Percentiles rank a stretch among this genome's conserved stretches.
phyloP scores from a whole-genome alignment of 1,140 invertebrate species.

The Papilio xuthus region DNA sequence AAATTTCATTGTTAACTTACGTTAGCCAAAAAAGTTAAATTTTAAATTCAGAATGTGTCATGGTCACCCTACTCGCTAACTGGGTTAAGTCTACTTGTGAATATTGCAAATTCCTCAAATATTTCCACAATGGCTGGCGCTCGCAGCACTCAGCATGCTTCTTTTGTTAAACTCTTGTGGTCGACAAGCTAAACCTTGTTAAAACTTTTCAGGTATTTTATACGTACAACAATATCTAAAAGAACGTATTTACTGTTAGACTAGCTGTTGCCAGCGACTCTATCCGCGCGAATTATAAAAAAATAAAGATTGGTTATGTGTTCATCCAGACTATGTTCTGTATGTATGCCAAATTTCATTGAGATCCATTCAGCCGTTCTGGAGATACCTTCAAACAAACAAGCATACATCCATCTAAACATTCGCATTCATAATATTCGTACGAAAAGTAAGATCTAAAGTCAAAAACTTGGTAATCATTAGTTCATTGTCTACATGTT shows the following conservation, averaged over 20 bases:
- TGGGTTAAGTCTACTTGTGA: slow-evolving; percentile 36
- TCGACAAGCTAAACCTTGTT: slow-evolving; percentile 5
- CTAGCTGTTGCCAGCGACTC: too few species aligned
- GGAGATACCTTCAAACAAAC: too few species aligned
- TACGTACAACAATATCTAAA: slow-evolving; percentile 8
- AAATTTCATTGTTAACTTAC: neutral
- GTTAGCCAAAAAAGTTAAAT: neutral
- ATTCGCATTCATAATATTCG: too few species aligned
- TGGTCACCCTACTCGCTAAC: slow-evolving; percentile 21
- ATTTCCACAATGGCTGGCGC: slow-evolving; percentile 28
- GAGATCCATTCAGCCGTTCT: too few species aligned
- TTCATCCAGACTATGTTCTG: too few species aligned
- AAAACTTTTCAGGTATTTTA: slow-evolving; percentile 16
- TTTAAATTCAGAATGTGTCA: slow-evolving; percentile 9
- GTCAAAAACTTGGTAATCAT: too few species aligned
- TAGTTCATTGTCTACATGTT: too few species aligned
- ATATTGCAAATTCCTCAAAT: slow-evolving; percentile 38
- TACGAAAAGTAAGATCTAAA: too few species aligned
- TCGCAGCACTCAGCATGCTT: slow-evolving; percentile 8
- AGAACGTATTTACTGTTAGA: neutral
- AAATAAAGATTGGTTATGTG: too few species aligned
- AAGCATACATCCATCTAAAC: too few species aligned
- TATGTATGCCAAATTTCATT: too few species aligned
- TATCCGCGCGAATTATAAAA: too few species aligned
- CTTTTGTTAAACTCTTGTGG: slow-evolving; percentile 17